Evolutionary conservation across 2,797 vertebrate genomes (phyloP).

Genomic region (Euthynnus affinis): DNA sequence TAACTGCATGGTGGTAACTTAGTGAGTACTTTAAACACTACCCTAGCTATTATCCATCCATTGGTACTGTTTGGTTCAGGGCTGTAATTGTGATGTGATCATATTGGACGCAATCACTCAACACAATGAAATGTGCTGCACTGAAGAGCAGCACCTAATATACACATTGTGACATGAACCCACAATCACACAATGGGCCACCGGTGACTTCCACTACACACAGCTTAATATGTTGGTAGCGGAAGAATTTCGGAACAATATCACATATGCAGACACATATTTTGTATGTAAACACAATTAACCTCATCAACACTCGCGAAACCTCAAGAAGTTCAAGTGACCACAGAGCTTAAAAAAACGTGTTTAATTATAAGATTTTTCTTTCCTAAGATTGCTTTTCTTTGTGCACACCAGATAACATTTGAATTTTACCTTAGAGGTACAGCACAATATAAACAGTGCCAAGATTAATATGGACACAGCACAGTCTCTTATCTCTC

Average conservation of each 20-base stretch:
- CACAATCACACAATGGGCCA: background rate
- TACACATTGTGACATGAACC: background rate
- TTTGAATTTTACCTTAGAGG: conserved; percentile 46
- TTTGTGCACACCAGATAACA: conserved; percentile 47
- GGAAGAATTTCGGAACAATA: background rate
- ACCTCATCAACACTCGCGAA: conserved; percentile 33
- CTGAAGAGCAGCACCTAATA: conserved; percentile 10
- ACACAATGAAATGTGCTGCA: conserved; percentile 6
- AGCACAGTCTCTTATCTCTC: conserved; percentile 57
- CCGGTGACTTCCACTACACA: conserved; percentile 20
- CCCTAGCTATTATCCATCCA: conserved; percentile 17
- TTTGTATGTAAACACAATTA: conserved; percentile 24
- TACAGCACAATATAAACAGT: conserved; percentile 40
- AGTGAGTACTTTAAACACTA: background rate
- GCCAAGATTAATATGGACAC: conserved; percentile 62
- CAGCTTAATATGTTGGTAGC: background rate
- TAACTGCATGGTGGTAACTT: conserved; percentile 20
- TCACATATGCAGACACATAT: background rate
- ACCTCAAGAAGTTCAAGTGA: conserved; percentile 1
- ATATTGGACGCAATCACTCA: conserved; percentile 23
- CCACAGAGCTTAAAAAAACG: background rate
- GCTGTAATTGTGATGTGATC: conserved; percentile 32
- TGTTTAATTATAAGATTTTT: conserved; percentile 36
- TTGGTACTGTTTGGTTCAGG: conserved; percentile 10
- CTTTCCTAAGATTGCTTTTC: conserved; percentile 19